These are phyloP conservation scores for Nipponacmea schrenckii DNA, from an alignment of 2,888 invertebrate species.

Conservation along the genomic window DNA sequence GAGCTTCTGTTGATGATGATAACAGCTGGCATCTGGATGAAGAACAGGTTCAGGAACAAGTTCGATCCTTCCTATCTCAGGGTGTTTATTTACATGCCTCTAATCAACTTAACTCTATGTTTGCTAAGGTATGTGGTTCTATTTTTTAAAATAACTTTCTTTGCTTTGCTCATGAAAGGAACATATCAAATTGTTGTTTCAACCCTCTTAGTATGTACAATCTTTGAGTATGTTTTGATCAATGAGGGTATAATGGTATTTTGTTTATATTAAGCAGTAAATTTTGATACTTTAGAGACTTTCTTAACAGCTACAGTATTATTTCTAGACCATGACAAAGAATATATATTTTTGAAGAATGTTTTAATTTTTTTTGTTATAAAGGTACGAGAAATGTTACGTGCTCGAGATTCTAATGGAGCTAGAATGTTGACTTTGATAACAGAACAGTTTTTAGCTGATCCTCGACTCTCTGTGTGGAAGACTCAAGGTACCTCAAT, in stretches of 20 bases:
- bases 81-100: slow-evolving; percentile 86
- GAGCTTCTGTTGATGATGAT: slow-evolving; percentile 85
- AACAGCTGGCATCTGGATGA: slow-evolving; percentile 89
- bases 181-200: too few relatives aligned
- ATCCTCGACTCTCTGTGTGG: slow-evolving; percentile 83
- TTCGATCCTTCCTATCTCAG: slow-evolving; percentile 83
- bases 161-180: too few relatives aligned
- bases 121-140: slow-evolving; percentile 77
- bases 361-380: slow-evolving; percentile 27
- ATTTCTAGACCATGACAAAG: too few relatives aligned
- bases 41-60: slow-evolving; percentile 87
- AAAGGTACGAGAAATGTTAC: slow-evolving; percentile 85
- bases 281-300: too few relatives aligned
- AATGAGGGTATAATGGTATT: too few relatives aligned
- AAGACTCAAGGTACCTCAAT: slow-evolving; percentile 85
- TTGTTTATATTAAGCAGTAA: too few relatives aligned
- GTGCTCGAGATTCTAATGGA: slow-evolving; percentile 86
- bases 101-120: slow-evolving; percentile 84
- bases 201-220: too few relatives aligned
- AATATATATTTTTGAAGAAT: too few relatives aligned
- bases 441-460: slow-evolving; percentile 87
- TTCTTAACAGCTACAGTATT: too few relatives aligned
- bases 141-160: neutral
- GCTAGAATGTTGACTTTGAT: slow-evolving; percentile 86
- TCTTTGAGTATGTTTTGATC: too few relatives aligned